Conservation (phyloP, 2,888 invertebrate species). For the Oxystoma pomonae region DNA sequence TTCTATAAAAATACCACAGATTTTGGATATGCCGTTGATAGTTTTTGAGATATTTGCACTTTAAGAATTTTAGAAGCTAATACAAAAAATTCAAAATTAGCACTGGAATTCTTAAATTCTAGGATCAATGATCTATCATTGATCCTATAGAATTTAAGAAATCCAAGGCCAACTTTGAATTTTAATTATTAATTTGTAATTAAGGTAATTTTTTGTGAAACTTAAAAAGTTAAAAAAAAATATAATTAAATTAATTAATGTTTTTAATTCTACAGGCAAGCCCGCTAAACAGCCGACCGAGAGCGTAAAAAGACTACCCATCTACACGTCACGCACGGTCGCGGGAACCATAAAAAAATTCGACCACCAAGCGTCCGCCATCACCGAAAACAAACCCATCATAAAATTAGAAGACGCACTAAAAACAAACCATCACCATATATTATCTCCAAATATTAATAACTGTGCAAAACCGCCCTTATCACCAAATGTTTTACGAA, state of each 20-base stretch:
- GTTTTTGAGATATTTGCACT: too few relatives aligned
- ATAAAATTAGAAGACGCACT: neutral
- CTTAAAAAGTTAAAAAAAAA: too few relatives aligned
- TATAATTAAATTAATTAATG: neutral
- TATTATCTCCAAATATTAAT: neutral
- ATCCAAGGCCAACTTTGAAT: too few relatives aligned
- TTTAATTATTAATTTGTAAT: too few relatives aligned
- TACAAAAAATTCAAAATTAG: too few relatives aligned
- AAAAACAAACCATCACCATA: neutral
- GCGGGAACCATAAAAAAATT: constrained; percentile 44
- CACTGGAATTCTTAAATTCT: too few relatives aligned
- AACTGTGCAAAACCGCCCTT: neutral
- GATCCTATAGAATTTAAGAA: too few relatives aligned
- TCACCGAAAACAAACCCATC: neutral
- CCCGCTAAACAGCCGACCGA: constrained; percentile 29
- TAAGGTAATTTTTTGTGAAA: too few relatives aligned
- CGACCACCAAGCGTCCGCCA: constrained; percentile 27
- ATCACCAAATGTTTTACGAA: neutral
- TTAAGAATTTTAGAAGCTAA: too few relatives aligned
- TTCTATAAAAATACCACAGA: too few relatives aligned
- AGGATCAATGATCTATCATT: too few relatives aligned
- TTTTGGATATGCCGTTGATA: too few relatives aligned
- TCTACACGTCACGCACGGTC: constrained; percentile 39
- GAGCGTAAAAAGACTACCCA: constrained; percentile 40
- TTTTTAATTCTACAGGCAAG: constrained; percentile 34